Evolutionary conservation across 2,888 invertebrate genomes (phyloP), one percentile per base, ranked within the genome.

Genomic region (Aquatica leii): DNA sequence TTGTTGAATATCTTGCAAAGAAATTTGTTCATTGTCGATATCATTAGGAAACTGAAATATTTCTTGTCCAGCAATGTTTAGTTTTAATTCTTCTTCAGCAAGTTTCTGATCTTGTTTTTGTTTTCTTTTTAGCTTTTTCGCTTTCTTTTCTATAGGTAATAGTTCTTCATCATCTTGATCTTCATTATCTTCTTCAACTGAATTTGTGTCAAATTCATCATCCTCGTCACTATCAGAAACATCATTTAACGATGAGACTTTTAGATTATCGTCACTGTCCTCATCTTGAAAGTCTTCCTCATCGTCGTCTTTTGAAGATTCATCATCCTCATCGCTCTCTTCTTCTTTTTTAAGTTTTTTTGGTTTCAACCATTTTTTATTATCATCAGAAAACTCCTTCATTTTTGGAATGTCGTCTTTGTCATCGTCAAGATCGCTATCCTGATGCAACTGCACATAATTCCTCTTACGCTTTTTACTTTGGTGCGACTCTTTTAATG

Each of bases 101-200:
- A 91, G 82, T 77, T 92, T 89, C 55, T 88, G 86, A 58, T 88
- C 87, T 40, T 86, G 79, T 66, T 87, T 87, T 77, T 91, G 86
- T 75, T 90, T 90, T 77, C 88, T 90, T 75, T 89, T 90, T 2
- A 96, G 83, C 78, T 90, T 91, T 67, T 89, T 89, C 64, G 92
- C 91, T 60, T 90, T 88, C 77, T 90, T 94, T 82, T 97, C 96
- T 77, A 97, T 92, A 0, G 96, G 95, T 53, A 96, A 80, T 80
- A 92, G 83, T 75, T 93, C 90, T 64, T 88, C 87, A 65, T 88
- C 87, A 20, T 83, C 85, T 59, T 71, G 68, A 41, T 75, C 75
- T 43, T 79, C 78, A 20, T 78, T 76, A 57, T 78, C 78, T 62
- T 78, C 79, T 34, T 69, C 75, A 50, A 78, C 77, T 62, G 79